phyloP scores from a whole-genome alignment of 2,113 vertebrate species.

The Artemisiospiza belli region DNA sequence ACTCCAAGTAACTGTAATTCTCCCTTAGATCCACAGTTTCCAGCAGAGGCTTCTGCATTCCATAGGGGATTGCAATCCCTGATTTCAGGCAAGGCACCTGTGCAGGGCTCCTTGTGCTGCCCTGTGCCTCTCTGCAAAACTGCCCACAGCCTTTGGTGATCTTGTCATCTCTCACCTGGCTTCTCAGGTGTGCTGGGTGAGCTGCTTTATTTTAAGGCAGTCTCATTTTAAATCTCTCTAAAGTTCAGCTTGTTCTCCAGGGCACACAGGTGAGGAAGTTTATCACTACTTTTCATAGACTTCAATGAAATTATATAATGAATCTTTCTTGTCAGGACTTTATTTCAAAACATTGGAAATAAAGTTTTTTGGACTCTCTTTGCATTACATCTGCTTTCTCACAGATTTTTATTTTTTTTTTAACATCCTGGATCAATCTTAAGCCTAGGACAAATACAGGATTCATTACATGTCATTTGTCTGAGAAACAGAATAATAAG shows the following conservation, averaged over 20 bases:
- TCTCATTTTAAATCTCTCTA: background rate
- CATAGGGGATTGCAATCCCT: background rate
- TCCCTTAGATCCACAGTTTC: background rate
- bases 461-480: conserved; percentile 36
- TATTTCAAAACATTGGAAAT: background rate
- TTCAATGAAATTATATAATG: background rate
- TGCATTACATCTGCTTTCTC: conserved; percentile 8
- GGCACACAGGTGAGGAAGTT: background rate
- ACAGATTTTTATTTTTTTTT: background rate
- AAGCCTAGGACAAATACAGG: conserved; percentile 33
- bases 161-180: background rate
- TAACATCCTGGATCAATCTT: conserved; percentile 12
- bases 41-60: background rate
- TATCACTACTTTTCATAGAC: background rate
- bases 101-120: background rate
- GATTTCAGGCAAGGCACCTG: background rate
- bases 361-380: conserved; percentile 2
- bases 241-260: background rate
- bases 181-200: background rate
- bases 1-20: background rate
- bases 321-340: background rate
- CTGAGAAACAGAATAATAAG: conserved; percentile 15
- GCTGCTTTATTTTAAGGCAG: background rate
- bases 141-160: background rate
- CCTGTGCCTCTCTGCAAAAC: background rate